Conservation (phyloP, 2,797 vertebrate genomes). For the Microctenopoma stevenorrisi region DNA sequence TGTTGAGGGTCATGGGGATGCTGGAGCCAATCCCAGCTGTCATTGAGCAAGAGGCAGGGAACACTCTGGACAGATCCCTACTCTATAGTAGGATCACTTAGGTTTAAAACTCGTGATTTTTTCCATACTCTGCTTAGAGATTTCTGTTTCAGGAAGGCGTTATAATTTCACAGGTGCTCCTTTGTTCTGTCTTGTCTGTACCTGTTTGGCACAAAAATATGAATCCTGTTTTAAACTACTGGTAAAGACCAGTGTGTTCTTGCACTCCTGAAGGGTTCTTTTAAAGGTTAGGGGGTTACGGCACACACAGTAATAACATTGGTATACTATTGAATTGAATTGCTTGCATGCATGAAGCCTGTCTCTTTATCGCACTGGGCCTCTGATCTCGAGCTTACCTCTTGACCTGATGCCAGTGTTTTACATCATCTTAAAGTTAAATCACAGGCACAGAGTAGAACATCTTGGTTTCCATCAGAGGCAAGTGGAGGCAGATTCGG, state of each 20-base stretch:
- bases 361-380: neutral
- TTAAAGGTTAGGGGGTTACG: neutral
- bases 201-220: neutral
- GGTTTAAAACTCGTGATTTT: too few relatives aligned
- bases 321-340: neutral
- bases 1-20: too few relatives aligned
- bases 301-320: neutral
- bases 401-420: neutral
- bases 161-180: neutral
- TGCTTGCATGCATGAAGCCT: neutral
- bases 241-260: neutral
- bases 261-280: neutral
- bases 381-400: neutral
- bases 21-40: too few relatives aligned
- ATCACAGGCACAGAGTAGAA: constrained; percentile 6
- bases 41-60: too few relatives aligned
- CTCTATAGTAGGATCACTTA: too few relatives aligned
- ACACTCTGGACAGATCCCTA: too few relatives aligned
- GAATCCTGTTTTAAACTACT: neutral
- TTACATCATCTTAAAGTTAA: constrained; percentile 6
- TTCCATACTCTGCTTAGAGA: neutral
- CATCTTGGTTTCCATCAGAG: constrained; percentile 24
- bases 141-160: too few relatives aligned
- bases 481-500: constrained; percentile 20
- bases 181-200: neutral